A percentile compares a stretch with the other conserved stretches of the same genome.
phyloP scores from a whole-genome alignment of 2,113 vertebrate genomes.

The Vanacampus margaritifer region DNA sequence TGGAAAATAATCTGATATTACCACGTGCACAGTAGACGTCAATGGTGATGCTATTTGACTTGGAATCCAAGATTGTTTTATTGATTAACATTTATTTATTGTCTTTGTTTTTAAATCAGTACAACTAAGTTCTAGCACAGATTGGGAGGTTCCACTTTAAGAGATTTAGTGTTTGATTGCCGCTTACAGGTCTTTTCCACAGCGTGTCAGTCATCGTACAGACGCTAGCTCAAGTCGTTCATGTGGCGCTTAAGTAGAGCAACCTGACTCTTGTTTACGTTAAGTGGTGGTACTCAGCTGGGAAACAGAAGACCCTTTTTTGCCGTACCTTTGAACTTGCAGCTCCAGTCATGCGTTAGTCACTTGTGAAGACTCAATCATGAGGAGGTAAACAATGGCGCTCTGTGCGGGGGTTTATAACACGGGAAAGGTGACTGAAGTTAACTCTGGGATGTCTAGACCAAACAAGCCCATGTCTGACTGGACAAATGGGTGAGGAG shows the following conservation, averaged over 20 bases:
- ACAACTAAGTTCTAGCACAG: neutral
- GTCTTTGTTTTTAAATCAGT: neutral
- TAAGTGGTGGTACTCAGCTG: constrained; percentile 24
- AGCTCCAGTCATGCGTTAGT: constrained; percentile 48
- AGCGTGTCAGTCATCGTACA: constrained; percentile 16
- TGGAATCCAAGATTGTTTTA: too few species aligned
- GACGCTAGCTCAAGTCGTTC: constrained; percentile 8
- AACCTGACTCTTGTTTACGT: constrained; percentile 47
- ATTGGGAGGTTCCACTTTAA: too few species aligned
- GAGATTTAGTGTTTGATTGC: neutral
- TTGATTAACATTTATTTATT: neutral
- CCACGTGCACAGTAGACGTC: too few species aligned
- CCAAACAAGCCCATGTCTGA: constrained; percentile 27
- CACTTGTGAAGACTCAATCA: constrained; percentile 23
- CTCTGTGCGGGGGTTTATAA: neutral
- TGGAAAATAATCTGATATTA: neutral
- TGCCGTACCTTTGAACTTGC: constrained; percentile 16
- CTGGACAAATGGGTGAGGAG: neutral
- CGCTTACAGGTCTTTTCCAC: too few species aligned
- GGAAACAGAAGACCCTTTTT: constrained; percentile 17
- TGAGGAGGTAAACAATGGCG: constrained; percentile 18
- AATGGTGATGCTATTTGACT: too few species aligned
- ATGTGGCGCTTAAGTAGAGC: constrained; percentile 31
- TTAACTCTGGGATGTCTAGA: constrained; percentile 34
- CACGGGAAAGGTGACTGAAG: neutral